phyloP scores from a whole-genome alignment of 2,797 vertebrate genomes.

The Macrochelys suwanniensis region DNA sequence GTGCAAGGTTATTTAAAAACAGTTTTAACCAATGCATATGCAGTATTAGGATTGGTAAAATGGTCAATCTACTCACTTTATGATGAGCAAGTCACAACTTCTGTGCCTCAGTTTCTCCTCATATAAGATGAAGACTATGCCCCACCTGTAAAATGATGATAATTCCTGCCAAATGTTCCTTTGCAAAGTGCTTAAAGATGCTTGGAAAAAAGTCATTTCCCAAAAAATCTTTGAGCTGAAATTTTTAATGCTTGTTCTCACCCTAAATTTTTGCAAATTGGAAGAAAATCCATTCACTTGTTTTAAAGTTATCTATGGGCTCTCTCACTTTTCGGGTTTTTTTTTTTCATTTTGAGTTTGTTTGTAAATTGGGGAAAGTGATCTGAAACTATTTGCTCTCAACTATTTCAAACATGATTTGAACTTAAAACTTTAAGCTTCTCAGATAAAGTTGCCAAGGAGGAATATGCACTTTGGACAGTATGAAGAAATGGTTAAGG shows the following conservation, averaged over 20 bases:
- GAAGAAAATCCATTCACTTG: slow-evolving; percentile 46
- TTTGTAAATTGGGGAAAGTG: neutral
- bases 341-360: too few relatives aligned
- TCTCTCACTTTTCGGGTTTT: too few relatives aligned
- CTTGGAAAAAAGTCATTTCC: slow-evolving; percentile 14
- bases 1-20: neutral
- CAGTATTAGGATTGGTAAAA: neutral
- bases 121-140: too few relatives aligned
- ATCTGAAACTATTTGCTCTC: slow-evolving; percentile 50
- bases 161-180: slow-evolving; percentile 43
- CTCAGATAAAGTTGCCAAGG: neutral
- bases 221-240: neutral
- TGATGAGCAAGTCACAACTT: too few relatives aligned
- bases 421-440: slow-evolving; percentile 28
- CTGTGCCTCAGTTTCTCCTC: too few relatives aligned
- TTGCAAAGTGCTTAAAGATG: slow-evolving; percentile 9
- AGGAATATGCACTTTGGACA: slow-evolving; percentile 30
- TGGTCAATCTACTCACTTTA: neutral
- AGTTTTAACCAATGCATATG: neutral
- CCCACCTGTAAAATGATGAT: neutral
- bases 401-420: slow-evolving; percentile 50
- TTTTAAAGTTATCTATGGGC: slow-evolving; percentile 29
- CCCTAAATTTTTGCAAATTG: slow-evolving; percentile 32
- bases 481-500: slow-evolving; percentile 35
- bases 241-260: slow-evolving; percentile 23